phyloP scores from a whole-genome alignment of 2,113 vertebrate genomes.

The Oceanodroma tethys region DNA sequence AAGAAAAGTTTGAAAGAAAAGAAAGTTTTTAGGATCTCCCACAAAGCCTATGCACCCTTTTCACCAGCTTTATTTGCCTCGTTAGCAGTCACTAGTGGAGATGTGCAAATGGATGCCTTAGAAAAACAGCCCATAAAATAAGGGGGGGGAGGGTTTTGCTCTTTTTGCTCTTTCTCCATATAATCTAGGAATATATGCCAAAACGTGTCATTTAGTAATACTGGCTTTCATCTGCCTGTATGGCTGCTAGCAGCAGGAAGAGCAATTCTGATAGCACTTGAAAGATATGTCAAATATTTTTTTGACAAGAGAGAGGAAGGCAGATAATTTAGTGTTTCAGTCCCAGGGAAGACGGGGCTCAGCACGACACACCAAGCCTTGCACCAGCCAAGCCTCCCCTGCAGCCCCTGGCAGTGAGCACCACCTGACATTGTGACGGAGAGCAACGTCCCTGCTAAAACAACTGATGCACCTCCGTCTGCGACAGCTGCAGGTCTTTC shows the following conservation, averaged over 20 bases:
- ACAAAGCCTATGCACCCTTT: not conserved
- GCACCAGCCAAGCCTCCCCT: not conserved
- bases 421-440: accelerated
- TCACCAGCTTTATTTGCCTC: not conserved
- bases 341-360: not conserved
- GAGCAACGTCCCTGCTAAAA: not conserved
- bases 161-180: not conserved
- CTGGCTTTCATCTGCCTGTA: not conserved
- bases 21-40: not conserved
- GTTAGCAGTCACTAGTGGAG: not conserved
- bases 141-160: no score
- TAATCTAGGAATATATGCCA: not conserved
- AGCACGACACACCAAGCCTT: not conserved
- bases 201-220: not conserved
- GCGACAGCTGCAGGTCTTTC: not conserved
- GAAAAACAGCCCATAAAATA: not conserved
- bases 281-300: not conserved
- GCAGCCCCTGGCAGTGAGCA: not conserved
- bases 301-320: not conserved
- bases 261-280: not conserved
- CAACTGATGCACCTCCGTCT: accelerated
- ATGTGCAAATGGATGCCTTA: not conserved
- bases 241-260: not conserved
- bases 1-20: not conserved
- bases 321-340: not conserved